Conservation (phyloP, 35 echinoderm and acorn worm species). For the Antedon bifida region DNA sequence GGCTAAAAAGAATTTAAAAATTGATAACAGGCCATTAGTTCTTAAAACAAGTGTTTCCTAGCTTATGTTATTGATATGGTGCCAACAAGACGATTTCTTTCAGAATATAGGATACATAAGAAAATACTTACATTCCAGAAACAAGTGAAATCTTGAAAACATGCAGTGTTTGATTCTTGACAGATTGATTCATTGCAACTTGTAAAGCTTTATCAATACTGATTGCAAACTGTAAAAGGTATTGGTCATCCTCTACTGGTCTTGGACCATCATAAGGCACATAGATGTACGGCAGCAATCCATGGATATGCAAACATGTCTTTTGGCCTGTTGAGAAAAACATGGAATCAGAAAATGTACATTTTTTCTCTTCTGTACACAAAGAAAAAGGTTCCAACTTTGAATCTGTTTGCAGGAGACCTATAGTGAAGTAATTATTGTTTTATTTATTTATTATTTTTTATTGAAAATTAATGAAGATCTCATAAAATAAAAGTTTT, state of each 20-base stretch:
- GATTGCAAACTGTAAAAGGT: slow-evolving; percentile 52
- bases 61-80: too few species aligned
- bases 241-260: slow-evolving; percentile 25
- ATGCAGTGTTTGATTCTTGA: slow-evolving; percentile 39
- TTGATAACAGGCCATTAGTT: too few species aligned
- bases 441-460: too few species aligned
- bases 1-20: slow-evolving; percentile 61
- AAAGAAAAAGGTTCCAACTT: too few species aligned
- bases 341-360: not conserved
- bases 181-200: slow-evolving; percentile 48
- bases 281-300: slow-evolving; percentile 92
- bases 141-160: slow-evolving; percentile 79
- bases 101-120: too few species aligned
- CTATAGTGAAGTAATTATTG: too few species aligned
- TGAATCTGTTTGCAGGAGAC: too few species aligned
- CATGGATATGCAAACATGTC: slow-evolving; percentile 85
- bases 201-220: slow-evolving; percentile 79
- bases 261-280: slow-evolving; percentile 40
- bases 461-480: too few species aligned
- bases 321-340: slow-evolving; percentile 57
- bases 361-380: too few species aligned
- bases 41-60: too few species aligned
- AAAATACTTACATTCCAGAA: slow-evolving; percentile 52
- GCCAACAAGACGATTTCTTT: too few species aligned
- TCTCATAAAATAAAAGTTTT: too few species aligned